These are phyloP conservation scores for Dicrurus megarhynchus DNA, from an alignment of 2,113 vertebrate species.

Conservation along the genomic window DNA sequence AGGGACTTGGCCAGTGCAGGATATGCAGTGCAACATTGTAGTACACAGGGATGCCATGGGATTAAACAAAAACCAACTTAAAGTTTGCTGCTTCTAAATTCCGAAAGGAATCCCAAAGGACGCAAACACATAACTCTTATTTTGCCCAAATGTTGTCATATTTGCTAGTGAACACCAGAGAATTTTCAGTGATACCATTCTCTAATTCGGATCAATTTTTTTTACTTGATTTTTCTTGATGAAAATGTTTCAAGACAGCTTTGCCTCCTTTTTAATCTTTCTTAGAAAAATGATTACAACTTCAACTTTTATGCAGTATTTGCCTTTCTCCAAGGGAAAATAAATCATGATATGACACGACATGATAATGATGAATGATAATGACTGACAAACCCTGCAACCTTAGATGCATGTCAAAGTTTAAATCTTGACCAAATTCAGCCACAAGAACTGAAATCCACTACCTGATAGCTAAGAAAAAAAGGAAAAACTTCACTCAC, in stretches of 20 bases:
- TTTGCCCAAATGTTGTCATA: not conserved
- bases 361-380: not conserved
- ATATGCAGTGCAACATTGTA: not conserved
- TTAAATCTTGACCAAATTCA: not conserved
- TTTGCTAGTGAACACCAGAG: not conserved
- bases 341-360: not conserved
- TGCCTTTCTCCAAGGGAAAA: not conserved
- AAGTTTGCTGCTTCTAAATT: not conserved
- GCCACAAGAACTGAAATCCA: not conserved
- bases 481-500: not conserved
- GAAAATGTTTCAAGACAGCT: not conserved
- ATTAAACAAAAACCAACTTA: not conserved
- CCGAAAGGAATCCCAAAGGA: not conserved
- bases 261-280: not conserved
- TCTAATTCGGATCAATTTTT: not conserved
- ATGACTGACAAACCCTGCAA: not conserved
- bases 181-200: not conserved
- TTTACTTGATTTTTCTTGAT: not conserved
- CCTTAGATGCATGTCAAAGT: not conserved
- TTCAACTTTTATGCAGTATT: not conserved
- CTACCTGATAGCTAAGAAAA: not conserved
- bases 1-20: not conserved
- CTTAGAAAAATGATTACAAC: not conserved
- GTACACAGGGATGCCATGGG: not conserved
- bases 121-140: not conserved